Percentiles rank a stretch among this genome's conserved stretches.
These are phyloP conservation scores for Trogon surrucura DNA, from an alignment of 2,113 vertebrate species.

Conservation along the genomic window DNA sequence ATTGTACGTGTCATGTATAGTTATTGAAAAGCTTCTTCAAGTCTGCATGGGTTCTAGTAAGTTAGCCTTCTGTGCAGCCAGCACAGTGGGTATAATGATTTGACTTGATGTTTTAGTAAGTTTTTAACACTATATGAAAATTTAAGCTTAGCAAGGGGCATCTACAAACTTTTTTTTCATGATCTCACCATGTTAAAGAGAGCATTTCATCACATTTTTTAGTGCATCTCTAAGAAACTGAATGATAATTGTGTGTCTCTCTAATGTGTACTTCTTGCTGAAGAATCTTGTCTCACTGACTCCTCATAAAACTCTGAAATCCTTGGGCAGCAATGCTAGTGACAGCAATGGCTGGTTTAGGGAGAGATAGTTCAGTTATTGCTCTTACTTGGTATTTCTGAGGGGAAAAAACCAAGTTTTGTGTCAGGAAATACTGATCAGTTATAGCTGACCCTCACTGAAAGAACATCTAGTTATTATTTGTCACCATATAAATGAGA, in stretches of 20 bases:
- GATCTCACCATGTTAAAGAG: neutral
- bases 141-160: neutral
- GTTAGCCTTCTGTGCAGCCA: neutral
- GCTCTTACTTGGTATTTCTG: neutral
- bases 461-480: neutral
- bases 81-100: neutral
- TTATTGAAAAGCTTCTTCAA: constrained; percentile 13
- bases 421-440: neutral
- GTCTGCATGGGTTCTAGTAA: neutral
- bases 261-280: neutral
- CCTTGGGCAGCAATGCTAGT: neutral
- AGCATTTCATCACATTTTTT: neutral
- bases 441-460: neutral
- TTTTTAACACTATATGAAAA: neutral
- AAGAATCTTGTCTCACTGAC: neutral
- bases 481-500: neutral
- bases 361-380: neutral
- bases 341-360: neutral
- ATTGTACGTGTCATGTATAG: neutral
- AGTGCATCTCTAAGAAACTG: neutral
- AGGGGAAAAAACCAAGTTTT: neutral
- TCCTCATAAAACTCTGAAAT: neutral
- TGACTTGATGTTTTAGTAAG: neutral
- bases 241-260: neutral
- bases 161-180: neutral